phyloP scores from a whole-genome alignment of 2,888 invertebrate species.

The Thera britannica region DNA sequence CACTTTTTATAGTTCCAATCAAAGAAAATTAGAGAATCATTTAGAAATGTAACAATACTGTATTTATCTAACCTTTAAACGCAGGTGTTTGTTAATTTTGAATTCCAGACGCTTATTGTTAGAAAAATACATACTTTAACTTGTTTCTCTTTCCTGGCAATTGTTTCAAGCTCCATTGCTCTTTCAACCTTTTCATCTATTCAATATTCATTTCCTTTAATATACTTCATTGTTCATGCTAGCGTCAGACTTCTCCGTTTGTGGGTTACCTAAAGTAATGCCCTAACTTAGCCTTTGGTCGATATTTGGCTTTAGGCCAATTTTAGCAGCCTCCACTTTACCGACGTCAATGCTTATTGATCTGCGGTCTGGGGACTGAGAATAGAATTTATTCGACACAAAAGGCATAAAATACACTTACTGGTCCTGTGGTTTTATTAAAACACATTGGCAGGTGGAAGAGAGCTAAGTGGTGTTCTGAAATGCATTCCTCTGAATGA shows the following conservation, averaged over 20 bases:
- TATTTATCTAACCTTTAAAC: too few species aligned
- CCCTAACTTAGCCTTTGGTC: constrained; percentile 22
- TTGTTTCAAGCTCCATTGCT: background rate
- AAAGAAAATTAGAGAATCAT: too few species aligned
- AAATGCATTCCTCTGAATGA: background rate
- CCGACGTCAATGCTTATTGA: constrained; percentile 29
- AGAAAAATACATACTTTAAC: too few species aligned
- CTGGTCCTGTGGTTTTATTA: background rate
- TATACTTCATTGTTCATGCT: constrained; percentile 14
- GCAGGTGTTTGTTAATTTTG: too few species aligned
- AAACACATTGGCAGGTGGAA: background rate
- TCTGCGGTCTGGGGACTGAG: constrained; percentile 12
- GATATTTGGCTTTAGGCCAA: constrained; percentile 38
- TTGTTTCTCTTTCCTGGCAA: background rate
- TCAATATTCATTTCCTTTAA: constrained; percentile 7
- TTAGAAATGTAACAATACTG: too few species aligned
- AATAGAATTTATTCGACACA: background rate
- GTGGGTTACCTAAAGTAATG: constrained; percentile 16
- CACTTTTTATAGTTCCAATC: too few species aligned
- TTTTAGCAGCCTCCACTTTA: constrained; percentile 25
- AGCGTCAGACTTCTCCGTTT: constrained; percentile 12
- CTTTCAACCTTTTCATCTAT: constrained; percentile 1
- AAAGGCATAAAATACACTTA: constrained; percentile 4
- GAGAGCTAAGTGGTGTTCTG: background rate
- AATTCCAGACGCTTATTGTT: too few species aligned